These are phyloP conservation scores for Venusia cambrica DNA, from an alignment of 2,888 invertebrate genomes.

Conservation along the genomic window DNA sequence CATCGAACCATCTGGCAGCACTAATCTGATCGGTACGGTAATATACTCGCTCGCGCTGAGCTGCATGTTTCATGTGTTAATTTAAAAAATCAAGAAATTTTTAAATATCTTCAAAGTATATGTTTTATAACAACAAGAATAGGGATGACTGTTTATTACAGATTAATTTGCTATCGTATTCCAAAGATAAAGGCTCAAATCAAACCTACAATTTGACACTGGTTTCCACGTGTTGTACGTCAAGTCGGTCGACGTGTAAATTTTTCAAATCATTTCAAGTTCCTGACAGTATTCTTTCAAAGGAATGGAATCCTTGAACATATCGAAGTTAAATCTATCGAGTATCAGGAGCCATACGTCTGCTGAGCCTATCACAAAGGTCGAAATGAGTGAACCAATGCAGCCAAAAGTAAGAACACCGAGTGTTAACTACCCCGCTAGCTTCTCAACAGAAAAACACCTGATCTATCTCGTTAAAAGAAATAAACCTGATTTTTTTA, in stretches of 20 bases:
- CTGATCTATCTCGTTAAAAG: too few species aligned
- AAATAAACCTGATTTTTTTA: too few species aligned
- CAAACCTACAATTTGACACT: conserved; percentile 57
- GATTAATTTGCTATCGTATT: conserved; percentile 31
- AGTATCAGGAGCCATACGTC: conserved; percentile 57
- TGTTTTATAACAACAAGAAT: conserved; percentile 35
- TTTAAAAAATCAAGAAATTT: conserved; percentile 32
- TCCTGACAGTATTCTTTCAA: conserved; percentile 37
- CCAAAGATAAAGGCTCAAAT: conserved; percentile 37
- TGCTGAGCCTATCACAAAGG: conserved; percentile 46
- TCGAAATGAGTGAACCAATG: conserved; percentile 49
- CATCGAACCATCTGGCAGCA: too few species aligned
- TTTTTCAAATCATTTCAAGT: conserved; percentile 43
- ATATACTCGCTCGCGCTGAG: too few species aligned
- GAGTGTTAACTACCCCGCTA: too few species aligned
- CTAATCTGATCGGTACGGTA: too few species aligned
- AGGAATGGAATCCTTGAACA: conserved; percentile 70
- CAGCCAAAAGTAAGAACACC: conserved; percentile 59
- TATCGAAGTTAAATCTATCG: conserved; percentile 66
- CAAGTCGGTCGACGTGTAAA: conserved; percentile 71
- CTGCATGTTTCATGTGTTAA: conserved; percentile 47
- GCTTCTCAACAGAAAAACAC: too few species aligned
- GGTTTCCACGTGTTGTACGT: conserved; percentile 76
- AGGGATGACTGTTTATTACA: conserved; percentile 38
- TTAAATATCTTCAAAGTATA: conserved; percentile 7